Conservation (phyloP, 2,888 invertebrate genomes). For the Cactoblastis cactorum region DNA sequence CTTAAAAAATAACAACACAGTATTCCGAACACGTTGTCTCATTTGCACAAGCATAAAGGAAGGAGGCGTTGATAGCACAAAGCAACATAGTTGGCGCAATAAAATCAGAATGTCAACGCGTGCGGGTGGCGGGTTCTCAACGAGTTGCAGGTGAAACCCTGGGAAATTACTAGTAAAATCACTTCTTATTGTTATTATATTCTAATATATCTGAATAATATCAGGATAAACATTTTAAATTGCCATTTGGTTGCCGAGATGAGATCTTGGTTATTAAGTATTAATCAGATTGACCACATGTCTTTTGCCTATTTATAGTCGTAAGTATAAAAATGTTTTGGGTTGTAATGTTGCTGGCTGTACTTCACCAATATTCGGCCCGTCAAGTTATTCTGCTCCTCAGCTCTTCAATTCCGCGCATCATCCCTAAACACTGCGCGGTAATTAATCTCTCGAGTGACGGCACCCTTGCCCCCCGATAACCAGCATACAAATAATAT, state of each 20-base stretch:
- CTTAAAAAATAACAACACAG: neutral
- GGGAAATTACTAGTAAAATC: no score
- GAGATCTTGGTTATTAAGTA: no score
- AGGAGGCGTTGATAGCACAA: constrained; percentile 31
- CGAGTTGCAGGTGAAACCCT: constrained; percentile 6
- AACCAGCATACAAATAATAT: constrained; percentile 36
- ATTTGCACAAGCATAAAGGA: constrained; percentile 29
- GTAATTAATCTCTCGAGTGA: constrained; percentile 77
- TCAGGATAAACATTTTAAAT: neutral
- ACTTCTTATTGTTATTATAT: no score
- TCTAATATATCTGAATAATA: no score
- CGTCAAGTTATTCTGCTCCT: neutral
- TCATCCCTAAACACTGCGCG: constrained; percentile 56
- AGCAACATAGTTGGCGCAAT: constrained; percentile 41
- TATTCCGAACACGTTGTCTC: neutral
- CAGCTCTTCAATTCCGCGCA: constrained; percentile 51
- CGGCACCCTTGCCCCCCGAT: constrained; percentile 49
- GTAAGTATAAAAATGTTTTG: neutral
- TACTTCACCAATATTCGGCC: neutral
- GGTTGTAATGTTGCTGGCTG: no score
- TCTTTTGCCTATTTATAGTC: no score
- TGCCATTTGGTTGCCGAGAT: no score
- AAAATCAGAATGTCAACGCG: constrained; percentile 21
- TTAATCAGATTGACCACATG: no score
- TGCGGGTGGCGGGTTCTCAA: constrained; percentile 30